Evolutionary conservation across 2,113 vertebrate species (phyloP).

Genomic region (Grammomys surdaster): DNA sequence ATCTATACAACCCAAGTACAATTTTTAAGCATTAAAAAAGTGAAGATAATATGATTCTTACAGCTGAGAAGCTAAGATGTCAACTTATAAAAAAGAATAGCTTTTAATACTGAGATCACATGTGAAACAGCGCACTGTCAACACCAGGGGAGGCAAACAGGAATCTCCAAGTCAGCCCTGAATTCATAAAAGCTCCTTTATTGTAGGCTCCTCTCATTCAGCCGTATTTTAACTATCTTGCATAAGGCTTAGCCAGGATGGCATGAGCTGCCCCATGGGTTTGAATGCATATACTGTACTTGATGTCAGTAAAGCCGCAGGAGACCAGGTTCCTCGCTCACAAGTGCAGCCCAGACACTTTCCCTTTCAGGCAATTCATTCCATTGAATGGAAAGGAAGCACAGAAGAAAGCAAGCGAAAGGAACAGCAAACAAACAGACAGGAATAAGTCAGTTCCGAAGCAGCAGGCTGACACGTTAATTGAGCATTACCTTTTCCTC

Average conservation of each 20-base stretch:
- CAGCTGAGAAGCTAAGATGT: neutral
- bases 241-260: neutral
- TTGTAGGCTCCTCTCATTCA: neutral
- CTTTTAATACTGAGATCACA: neutral
- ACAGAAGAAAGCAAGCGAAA: neutral
- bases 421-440: neutral
- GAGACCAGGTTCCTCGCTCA: neutral
- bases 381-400: constrained; percentile 1
- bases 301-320: constrained; percentile 17
- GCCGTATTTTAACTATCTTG: neutral
- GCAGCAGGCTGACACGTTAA: constrained; percentile 66
- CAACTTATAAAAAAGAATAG: neutral
- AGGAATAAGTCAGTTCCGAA: constrained; percentile 46
- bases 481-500: constrained; percentile 73
- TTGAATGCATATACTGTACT: neutral
- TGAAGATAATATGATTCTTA: neutral
- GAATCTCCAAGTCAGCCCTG: neutral
- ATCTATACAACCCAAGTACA: neutral
- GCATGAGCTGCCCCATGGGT: neutral
- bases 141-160: neutral
- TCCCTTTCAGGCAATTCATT: constrained; percentile 48
- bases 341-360: constrained; percentile 37
- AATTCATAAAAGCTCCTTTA: constrained; percentile 7
- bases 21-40: constrained; percentile 20
- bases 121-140: neutral